Evolutionary conservation across 53 echinoderm and acorn worm genomes (phyloP), one percentile per base, ranked within the genome.

Genomic region (Holothuria leucospilota): DNA sequence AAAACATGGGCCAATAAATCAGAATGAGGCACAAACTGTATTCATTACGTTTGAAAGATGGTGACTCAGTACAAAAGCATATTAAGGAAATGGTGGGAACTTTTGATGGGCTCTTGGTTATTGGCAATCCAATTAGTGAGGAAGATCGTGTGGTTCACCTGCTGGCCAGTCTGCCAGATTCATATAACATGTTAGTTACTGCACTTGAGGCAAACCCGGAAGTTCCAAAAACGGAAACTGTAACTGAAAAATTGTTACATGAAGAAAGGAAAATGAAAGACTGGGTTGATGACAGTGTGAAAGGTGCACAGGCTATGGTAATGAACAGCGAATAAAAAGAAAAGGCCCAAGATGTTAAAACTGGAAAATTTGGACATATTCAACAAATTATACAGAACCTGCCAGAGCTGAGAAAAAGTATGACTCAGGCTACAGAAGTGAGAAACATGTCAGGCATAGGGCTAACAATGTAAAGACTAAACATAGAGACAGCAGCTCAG

Each of bases 281-380:
- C n/a, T n/a, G n/a, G n/a, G n/a, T n/a, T n/a, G 75, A 46, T 20
- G 51, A 12, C 20, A 74, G 42, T 51, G 51, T 41, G 75, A 75
- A 75, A 40, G 1, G 0, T 40, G 20, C 5, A 75, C 75, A 21
- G 51, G 21, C 14, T 40, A 13, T 13, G 42, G 46, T 46, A 23
- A 39, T 41, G 75, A 75, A 75, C 75, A 75, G 75, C 46, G 20
- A 75, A 51, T 49, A 41, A 51, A n/a, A n/a, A n/a, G n/a, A n/a
- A n/a, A n/a, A n/a, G n/a, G n/a, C n/a, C n/a, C n/a, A n/a, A n/a
- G n/a, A 18, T 75, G 75, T 75, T 75, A 75, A 42, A 75, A 75
- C 46, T 51, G 51, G 75, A 75, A 75, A 46, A 41, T 41, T 39
- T 40, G 41, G 75, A 11, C 75, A 75, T 42, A 75, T 75, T 46